phyloP scores from a whole-genome alignment of 2,113 vertebrate genomes.

The Periophthalmus modestus region DNA sequence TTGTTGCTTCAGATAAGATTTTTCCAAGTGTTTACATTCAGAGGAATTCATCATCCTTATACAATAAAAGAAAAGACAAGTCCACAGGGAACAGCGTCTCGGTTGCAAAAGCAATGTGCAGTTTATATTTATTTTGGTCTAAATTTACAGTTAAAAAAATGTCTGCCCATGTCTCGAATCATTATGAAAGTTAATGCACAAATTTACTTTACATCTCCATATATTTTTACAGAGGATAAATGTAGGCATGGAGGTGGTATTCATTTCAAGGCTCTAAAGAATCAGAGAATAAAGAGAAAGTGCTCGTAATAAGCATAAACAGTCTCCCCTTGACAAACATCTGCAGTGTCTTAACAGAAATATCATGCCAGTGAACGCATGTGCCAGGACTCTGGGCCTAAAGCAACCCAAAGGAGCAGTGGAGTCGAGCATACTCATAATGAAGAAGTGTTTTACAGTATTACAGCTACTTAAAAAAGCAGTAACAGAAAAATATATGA shows the following conservation, averaged over 20 bases:
- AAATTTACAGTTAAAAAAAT: slow-evolving; percentile 85
- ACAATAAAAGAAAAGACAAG: slow-evolving; percentile 25
- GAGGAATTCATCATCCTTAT: not conserved
- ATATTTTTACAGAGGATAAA: slow-evolving; percentile 82
- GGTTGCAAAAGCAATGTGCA: slow-evolving; percentile 90
- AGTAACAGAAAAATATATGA: not conserved
- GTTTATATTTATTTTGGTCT: slow-evolving; percentile 87
- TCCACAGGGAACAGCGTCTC: slow-evolving; percentile 48
- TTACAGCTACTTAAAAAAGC: slow-evolving; percentile 2
- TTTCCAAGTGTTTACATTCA: not conserved
- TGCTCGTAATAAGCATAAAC: slow-evolving; percentile 83
- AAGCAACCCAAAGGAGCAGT: slow-evolving; percentile 68
- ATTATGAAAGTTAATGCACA: slow-evolving; percentile 86
- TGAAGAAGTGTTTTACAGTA: slow-evolving; percentile 8
- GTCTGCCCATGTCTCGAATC: slow-evolving; percentile 80
- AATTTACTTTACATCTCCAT: slow-evolving; percentile 82
- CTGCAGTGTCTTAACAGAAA: slow-evolving; percentile 42
- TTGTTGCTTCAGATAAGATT: too few species aligned
- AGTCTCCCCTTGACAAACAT: slow-evolving; percentile 55
- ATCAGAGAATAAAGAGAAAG: slow-evolving; percentile 79
- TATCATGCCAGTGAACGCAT: slow-evolving; percentile 18
- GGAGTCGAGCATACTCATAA: slow-evolving; percentile 65
- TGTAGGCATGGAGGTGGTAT: slow-evolving; percentile 90
- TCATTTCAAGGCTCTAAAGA: slow-evolving; percentile 83
- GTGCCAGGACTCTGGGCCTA: slow-evolving; percentile 25